phyloP scores from a whole-genome alignment of 92 coral and sea anemone species.

The Heteractis magnifica region DNA sequence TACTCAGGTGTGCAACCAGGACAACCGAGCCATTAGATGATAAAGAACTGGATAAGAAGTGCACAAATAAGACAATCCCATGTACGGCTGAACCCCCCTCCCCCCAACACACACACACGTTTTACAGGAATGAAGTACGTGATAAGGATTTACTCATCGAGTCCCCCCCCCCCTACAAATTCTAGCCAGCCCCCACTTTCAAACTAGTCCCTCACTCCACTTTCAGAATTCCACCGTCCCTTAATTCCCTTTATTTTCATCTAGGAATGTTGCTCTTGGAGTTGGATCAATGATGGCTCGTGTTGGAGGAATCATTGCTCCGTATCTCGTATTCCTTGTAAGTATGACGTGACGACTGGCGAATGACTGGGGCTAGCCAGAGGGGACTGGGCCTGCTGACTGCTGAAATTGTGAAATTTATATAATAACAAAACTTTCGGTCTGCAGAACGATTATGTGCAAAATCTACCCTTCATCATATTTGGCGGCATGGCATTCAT shows the following conservation, averaged over 20 bases:
- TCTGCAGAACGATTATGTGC: slow-evolving; percentile 36
- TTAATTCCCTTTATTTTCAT: neutral
- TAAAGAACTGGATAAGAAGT: neutral
- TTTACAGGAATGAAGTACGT: no score
- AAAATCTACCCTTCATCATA: slow-evolving; percentile 41
- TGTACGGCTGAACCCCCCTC: no score
- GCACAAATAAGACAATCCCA: neutral
- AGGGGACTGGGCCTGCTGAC: no score
- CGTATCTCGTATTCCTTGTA: slow-evolving; percentile 37
- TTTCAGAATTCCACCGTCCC: no score
- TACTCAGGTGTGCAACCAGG: slow-evolving; percentile 28
- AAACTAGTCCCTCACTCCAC: no score
- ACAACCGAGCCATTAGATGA: neutral
- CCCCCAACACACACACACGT: no score
- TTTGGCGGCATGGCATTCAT: slow-evolving; percentile 54
- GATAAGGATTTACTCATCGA: no score
- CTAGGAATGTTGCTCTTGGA: slow-evolving; percentile 32
- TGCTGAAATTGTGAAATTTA: no score
- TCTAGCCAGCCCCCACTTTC: no score
- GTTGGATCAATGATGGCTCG: slow-evolving; percentile 43
- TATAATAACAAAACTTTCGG: neutral
- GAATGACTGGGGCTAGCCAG: neutral
- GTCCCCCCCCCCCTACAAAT: no score
- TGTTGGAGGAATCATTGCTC: slow-evolving; percentile 44
- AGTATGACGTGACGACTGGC: neutral